Evolutionary conservation across 2,888 invertebrate species (phyloP).

Genomic region (Litoditis marina): DNA sequence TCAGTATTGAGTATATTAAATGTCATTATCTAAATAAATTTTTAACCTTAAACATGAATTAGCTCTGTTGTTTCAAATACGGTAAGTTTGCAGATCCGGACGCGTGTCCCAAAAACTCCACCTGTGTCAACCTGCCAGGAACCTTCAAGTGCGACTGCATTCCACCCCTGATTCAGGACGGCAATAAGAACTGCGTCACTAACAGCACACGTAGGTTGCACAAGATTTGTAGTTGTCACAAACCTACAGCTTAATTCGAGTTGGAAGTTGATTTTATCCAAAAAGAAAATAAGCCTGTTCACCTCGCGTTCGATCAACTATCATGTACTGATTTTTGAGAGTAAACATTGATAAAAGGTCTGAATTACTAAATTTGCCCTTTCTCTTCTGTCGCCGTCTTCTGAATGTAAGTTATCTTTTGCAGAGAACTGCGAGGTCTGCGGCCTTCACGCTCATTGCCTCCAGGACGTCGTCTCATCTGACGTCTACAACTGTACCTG

Average conservation of each 20-base stretch:
- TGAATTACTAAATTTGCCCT: too few relatives aligned
- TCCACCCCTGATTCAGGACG: not conserved
- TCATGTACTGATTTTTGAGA: too few relatives aligned
- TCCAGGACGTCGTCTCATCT: not conserved
- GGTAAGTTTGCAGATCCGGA: not conserved
- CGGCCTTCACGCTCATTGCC: conserved; percentile 2
- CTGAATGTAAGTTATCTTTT: too few relatives aligned
- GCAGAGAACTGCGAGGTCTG: not conserved
- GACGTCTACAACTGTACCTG: conserved; percentile 11
- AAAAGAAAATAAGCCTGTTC: too few relatives aligned
- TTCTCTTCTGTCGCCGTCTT: too few relatives aligned
- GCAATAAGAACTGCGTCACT: not conserved
- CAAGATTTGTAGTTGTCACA: not conserved
- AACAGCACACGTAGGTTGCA: not conserved
- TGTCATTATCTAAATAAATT: too few relatives aligned
- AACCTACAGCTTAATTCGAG: not conserved
- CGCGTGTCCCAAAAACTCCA: not conserved
- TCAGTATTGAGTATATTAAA: too few relatives aligned
- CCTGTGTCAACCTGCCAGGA: not conserved
- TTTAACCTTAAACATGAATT: too few relatives aligned
- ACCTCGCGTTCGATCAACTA: too few relatives aligned
- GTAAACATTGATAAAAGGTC: too few relatives aligned
- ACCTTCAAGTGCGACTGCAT: conserved; percentile 1
- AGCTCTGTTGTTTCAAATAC: too few relatives aligned
- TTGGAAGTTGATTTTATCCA: too few relatives aligned